phyloP scores from a whole-genome alignment of 2,888 invertebrate genomes.

The Coenonympha glycerion region DNA sequence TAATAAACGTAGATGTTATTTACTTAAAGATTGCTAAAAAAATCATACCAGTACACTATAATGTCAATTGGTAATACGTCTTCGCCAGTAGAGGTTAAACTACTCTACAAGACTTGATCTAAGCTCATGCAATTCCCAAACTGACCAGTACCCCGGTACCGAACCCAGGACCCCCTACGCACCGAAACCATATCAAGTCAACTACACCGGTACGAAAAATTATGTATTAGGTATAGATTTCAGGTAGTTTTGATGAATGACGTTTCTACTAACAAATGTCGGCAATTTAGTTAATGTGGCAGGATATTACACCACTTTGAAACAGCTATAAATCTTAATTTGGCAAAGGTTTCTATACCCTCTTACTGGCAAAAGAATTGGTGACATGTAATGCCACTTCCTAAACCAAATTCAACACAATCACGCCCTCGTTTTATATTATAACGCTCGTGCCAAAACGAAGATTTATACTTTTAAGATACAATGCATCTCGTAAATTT shows the following conservation, averaged over 20 bases:
- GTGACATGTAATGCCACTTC: conserved; percentile 47
- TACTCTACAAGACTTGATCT: too few species aligned
- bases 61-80: too few species aligned
- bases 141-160: too few species aligned
- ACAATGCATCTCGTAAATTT: conserved; percentile 63
- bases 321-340: conserved; percentile 17
- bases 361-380: conserved; percentile 29
- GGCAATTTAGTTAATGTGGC: background rate
- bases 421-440: conserved; percentile 48
- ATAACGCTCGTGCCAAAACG: conserved; percentile 59
- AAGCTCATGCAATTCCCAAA: too few species aligned
- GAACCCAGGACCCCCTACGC: too few species aligned
- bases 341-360: conserved; percentile 12
- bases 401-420: conserved; percentile 47
- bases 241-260: background rate
- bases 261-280: background rate
- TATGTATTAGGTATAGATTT: background rate
- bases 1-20: too few species aligned
- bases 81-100: too few species aligned
- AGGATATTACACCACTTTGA: conserved; percentile 11
- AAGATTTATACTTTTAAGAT: conserved; percentile 60
- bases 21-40: too few species aligned
- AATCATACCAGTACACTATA: too few species aligned
- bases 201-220: too few species aligned
- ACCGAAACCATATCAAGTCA: too few species aligned